Conservation (phyloP, 2,113 vertebrate genomes). For the Accipiter virgatus region DNA sequence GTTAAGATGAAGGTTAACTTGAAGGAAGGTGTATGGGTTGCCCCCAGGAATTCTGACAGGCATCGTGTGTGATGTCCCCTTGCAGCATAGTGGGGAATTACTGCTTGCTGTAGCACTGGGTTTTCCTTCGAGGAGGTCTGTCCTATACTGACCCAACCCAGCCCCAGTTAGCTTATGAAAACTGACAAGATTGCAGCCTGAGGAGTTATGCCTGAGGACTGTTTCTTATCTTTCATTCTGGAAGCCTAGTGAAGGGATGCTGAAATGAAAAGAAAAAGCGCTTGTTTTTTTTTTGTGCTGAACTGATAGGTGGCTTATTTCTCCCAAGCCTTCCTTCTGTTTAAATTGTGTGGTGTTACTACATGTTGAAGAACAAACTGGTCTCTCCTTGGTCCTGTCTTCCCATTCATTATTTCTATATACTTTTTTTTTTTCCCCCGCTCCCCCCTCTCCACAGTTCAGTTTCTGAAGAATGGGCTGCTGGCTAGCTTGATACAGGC, state of each 20-base stretch:
- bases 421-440: background rate
- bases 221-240: background rate
- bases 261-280: background rate
- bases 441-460: background rate
- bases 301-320: background rate
- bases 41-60: background rate
- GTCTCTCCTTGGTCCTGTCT: background rate
- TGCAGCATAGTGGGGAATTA: background rate
- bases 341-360: background rate
- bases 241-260: background rate
- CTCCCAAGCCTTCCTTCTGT: background rate
- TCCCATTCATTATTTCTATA: background rate
- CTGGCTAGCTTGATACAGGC: background rate
- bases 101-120: background rate
- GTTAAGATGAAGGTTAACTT: background rate
- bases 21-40: background rate
- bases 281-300: background rate
- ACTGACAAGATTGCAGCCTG: slow-evolving; percentile 11
- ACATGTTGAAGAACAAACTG: background rate
- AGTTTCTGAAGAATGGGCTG: background rate
- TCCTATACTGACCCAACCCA: background rate
- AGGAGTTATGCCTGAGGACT: background rate
- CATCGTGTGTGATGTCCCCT: fast-evolving
- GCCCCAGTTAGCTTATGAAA: background rate
- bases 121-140: slow-evolving; percentile 1